Evolutionary conservation across 1,140 invertebrate species (phyloP).

Genomic region (Heterodera carotae): DNA sequence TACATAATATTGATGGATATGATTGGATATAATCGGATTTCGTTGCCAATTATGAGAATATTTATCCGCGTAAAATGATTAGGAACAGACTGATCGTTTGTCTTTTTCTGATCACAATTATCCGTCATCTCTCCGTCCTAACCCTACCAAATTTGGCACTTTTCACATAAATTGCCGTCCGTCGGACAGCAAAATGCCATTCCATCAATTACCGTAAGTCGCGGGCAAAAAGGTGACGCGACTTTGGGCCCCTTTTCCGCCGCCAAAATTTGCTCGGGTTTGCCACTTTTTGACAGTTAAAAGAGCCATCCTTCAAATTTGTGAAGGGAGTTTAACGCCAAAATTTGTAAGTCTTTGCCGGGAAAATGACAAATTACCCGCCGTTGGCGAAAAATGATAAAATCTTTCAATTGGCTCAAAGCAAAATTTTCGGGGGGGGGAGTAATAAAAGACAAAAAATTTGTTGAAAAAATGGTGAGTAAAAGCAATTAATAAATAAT

Average conservation of each 20-base stretch:
- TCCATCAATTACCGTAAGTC: background rate
- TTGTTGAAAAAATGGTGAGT: too few species aligned
- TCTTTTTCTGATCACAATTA: too few species aligned
- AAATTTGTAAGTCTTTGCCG: background rate
- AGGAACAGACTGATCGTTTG: too few species aligned
- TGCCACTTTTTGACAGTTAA: background rate
- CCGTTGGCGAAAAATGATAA: background rate
- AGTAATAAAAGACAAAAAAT: too few species aligned
- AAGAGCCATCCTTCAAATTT: background rate
- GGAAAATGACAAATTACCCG: slow-evolving; percentile 1
- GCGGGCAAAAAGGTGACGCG: background rate
- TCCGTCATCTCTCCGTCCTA: too few species aligned
- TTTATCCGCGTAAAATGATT: too few species aligned
- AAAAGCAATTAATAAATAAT: too few species aligned
- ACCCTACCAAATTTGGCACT: background rate
- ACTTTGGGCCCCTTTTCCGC: background rate
- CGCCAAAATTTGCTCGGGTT: background rate
- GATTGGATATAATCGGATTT: too few species aligned
- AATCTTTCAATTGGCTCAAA: background rate
- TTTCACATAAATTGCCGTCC: background rate
- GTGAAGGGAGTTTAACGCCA: background rate
- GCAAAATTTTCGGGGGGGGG: background rate
- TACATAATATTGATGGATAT: too few species aligned
- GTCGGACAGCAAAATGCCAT: background rate
- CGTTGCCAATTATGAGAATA: too few species aligned